These are phyloP conservation scores for Nerophis ophidion DNA, from an alignment of 2,113 vertebrate species.

Conservation along the genomic window DNA sequence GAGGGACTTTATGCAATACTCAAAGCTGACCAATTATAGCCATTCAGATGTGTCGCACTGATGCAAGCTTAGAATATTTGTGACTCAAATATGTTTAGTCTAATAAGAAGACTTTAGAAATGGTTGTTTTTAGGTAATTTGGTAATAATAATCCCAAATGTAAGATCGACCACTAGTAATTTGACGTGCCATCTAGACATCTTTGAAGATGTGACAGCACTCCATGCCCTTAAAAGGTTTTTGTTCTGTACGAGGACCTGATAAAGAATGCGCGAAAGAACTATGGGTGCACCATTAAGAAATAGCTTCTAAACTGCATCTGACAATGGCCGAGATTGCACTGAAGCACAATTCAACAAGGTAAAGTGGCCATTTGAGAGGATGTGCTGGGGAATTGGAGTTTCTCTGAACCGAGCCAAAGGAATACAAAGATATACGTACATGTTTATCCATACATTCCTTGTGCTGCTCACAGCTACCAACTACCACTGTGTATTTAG, in stretches of 20 bases:
- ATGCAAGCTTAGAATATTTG: no score
- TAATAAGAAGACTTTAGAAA: no score
- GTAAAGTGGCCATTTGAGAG: constrained; percentile 63
- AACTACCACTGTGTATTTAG: neutral
- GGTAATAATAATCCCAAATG: no score
- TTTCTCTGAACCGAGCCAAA: constrained; percentile 43
- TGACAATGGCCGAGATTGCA: constrained; percentile 71
- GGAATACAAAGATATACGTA: constrained; percentile 22
- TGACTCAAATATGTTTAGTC: no score
- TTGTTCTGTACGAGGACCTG: constrained; percentile 38
- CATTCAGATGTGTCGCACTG: no score
- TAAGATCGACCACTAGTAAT: constrained; percentile 7
- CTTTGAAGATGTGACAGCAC: constrained; percentile 25
- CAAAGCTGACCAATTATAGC: no score
- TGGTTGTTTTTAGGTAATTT: no score
- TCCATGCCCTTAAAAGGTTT: constrained; percentile 24
- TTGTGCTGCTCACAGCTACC: constrained; percentile 23
- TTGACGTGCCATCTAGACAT: constrained; percentile 17
- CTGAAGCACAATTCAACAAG: constrained; percentile 68
- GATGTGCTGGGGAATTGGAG: constrained; percentile 48
- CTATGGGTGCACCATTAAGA: constrained; percentile 61
- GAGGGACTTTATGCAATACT: no score
- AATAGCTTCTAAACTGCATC: constrained; percentile 68
- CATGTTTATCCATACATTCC: constrained; percentile 21
- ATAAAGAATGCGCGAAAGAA: constrained; percentile 36